A percentile compares a stretch with the other conserved stretches of the same genome.
Conservation (phyloP, 2,113 vertebrate genomes). For the Siniperca knerii region DNA sequence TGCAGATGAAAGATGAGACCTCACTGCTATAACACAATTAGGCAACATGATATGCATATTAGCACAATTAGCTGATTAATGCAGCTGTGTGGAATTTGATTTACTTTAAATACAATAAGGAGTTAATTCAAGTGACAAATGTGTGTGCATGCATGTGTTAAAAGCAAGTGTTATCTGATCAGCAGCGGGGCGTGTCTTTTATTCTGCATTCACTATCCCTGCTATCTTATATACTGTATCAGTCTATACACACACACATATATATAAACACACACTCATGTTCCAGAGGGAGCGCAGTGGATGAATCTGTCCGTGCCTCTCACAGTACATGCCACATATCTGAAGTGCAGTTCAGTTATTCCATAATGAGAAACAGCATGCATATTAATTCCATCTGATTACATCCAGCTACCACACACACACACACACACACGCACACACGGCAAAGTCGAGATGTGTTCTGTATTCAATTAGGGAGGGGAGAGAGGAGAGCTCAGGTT, state of each 20-base stretch:
- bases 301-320: slow-evolving; percentile 59
- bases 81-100: slow-evolving; percentile 41
- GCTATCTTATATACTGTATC: slow-evolving; percentile 21
- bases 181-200: slow-evolving; percentile 37
- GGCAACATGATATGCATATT: slow-evolving; percentile 46
- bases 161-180: slow-evolving; percentile 35
- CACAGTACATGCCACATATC: slow-evolving; percentile 60
- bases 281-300: slow-evolving; percentile 20
- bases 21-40: slow-evolving; percentile 27
- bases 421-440: slow-evolving; percentile 41
- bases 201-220: slow-evolving; percentile 5
- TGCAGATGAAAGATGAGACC: slow-evolving; percentile 34
- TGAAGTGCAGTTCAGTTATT: slow-evolving; percentile 79
- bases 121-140: slow-evolving; percentile 38
- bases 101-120: slow-evolving; percentile 49
- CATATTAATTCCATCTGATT: slow-evolving; percentile 85
- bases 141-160: slow-evolving; percentile 26
- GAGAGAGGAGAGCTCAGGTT: slow-evolving; percentile 52
- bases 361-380: slow-evolving; percentile 84
- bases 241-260: slow-evolving; percentile 40
- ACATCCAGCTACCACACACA: slow-evolving; percentile 65
- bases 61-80: slow-evolving; percentile 53
- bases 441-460: slow-evolving; percentile 67
- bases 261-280: slow-evolving; percentile 37
- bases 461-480: slow-evolving; percentile 73